Conservation (phyloP, 1,140 invertebrate genomes). For the Paraescarpia echinospica region DNA sequence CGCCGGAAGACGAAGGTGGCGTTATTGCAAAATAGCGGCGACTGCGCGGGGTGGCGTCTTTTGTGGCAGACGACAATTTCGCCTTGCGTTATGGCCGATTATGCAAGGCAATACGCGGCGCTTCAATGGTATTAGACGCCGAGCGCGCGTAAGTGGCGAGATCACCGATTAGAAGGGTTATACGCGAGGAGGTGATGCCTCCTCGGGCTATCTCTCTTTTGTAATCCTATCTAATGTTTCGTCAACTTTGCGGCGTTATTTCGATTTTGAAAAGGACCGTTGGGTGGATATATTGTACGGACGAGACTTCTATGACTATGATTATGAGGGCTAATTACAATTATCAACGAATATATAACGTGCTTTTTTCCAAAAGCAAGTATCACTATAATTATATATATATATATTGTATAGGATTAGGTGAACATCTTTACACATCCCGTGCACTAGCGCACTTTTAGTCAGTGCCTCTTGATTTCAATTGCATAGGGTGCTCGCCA, state of each 20-base stretch:
- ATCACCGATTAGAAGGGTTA: not conserved
- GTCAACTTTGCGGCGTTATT: not conserved
- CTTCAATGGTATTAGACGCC: not conserved
- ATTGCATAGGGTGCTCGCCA: not conserved
- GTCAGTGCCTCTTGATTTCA: not conserved
- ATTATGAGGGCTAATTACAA: too few relatives aligned
- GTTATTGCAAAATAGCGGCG: not conserved
- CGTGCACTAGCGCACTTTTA: not conserved
- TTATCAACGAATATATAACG: too few relatives aligned
- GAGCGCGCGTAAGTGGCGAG: not conserved
- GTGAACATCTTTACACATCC: not conserved
- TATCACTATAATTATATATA: not conserved
- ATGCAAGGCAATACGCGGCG: not conserved
- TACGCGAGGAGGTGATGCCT: not conserved
- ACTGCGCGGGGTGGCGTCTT: not conserved
- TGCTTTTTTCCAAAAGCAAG: too few relatives aligned
- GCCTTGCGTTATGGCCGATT: not conserved
- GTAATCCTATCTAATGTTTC: not conserved
- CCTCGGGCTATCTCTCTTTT: not conserved
- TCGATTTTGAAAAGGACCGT: not conserved
- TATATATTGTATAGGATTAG: not conserved
- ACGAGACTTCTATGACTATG: too few relatives aligned
- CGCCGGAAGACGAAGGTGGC: not conserved
- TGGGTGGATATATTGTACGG: not conserved
- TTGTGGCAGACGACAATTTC: not conserved